phyloP scores from a whole-genome alignment of 1,140 invertebrate genomes.

The Artemia franciscana region DNA sequence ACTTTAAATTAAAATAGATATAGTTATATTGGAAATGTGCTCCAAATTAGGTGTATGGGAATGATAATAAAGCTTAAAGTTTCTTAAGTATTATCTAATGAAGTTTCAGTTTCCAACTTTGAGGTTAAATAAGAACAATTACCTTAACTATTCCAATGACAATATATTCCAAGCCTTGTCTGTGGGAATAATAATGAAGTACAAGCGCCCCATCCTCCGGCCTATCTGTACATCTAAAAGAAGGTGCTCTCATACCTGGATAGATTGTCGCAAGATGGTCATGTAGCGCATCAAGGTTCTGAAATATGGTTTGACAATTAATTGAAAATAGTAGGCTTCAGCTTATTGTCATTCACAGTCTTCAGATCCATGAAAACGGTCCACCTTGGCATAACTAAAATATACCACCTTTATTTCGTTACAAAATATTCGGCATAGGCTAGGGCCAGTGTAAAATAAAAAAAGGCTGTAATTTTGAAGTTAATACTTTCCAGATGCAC shows the following conservation, averaged over 20 bases:
- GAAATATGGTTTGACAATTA: constrained; percentile 10
- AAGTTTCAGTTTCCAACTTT: no score
- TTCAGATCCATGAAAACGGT: no score
- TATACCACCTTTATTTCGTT: not conserved
- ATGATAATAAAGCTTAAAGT: no score
- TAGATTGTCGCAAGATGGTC: constrained; percentile 77
- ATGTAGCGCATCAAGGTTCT: constrained; percentile 81
- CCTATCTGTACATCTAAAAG: constrained; percentile 66
- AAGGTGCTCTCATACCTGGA: constrained; percentile 76
- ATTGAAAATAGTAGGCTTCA: no score
- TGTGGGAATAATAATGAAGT: constrained; percentile 76
- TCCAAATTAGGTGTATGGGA: no score
- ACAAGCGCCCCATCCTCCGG: constrained; percentile 58
- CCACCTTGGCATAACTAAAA: no score
- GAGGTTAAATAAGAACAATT: no score
- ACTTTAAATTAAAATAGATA: no score
- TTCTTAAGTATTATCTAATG: no score
- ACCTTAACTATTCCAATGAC: constrained; percentile 87
- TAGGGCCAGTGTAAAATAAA: not conserved
- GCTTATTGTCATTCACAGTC: no score
- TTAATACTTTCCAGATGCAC: not conserved
- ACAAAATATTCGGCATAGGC: not conserved
- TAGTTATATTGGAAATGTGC: no score
- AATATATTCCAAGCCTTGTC: constrained; percentile 73
- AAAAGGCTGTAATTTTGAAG: not conserved